A percentile compares a stretch with the other conserved stretches of the same genome.
phyloP scores from a whole-genome alignment of 2,888 invertebrate species.

The Parthenolecanium corni region DNA sequence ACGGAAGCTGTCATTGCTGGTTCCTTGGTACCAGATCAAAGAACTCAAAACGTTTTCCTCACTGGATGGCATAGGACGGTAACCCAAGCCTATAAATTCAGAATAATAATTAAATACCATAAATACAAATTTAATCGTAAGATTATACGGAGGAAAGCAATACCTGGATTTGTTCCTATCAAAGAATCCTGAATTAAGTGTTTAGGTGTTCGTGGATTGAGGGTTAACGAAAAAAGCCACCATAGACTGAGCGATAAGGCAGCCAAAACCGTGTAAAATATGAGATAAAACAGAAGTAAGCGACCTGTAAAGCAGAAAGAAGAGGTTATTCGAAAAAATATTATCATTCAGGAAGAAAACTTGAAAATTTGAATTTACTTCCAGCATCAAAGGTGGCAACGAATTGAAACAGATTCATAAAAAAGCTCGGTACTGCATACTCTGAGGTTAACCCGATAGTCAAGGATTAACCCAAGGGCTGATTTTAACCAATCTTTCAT shows the following conservation, averaged over 20 bases:
- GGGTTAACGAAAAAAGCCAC: slow-evolving; percentile 83
- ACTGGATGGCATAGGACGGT: slow-evolving; percentile 74
- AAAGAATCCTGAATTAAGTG: slow-evolving; percentile 77
- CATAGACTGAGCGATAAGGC: slow-evolving; percentile 89
- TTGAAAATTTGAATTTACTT: no score
- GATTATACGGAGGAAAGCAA: neutral
- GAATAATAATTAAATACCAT: neutral
- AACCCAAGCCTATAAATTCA: slow-evolving; percentile 81
- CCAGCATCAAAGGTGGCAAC: no score
- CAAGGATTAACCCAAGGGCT: no score
- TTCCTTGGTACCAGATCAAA: slow-evolving; percentile 86
- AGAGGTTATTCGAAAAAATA: neutral
- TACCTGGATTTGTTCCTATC: slow-evolving; percentile 88
- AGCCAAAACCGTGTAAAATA: slow-evolving; percentile 83
- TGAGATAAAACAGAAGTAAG: slow-evolving; percentile 86
- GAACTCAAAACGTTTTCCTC: slow-evolving; percentile 86
- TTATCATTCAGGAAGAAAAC: no score
- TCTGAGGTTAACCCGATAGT: no score
- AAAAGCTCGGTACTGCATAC: no score
- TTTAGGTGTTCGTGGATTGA: slow-evolving; percentile 78
- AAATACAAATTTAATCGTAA: neutral
- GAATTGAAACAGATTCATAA: no score
- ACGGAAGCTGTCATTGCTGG: slow-evolving; percentile 59
- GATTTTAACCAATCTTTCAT: no score
- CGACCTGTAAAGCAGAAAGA: slow-evolving; percentile 82